Percentiles rank a stretch among this genome's conserved stretches.
Evolutionary conservation across 2,113 vertebrate genomes (phyloP).

Genomic region (Bambusicola thoracicus): DNA sequence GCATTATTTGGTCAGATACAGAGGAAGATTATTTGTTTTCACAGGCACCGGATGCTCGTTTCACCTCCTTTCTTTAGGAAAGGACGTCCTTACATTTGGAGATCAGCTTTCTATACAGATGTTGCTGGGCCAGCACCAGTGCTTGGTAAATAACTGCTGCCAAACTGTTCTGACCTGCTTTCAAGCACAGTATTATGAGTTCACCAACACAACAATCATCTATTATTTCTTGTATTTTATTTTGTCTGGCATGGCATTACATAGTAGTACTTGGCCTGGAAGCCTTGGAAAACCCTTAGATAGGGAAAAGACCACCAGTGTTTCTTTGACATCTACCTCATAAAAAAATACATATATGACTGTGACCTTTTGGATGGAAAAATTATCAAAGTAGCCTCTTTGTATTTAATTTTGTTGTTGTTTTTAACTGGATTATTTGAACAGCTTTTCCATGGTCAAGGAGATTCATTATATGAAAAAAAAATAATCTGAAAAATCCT

Average conservation of each 20-base stretch:
- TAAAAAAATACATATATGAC: not conserved
- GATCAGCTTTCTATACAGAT: not conserved
- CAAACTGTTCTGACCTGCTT: not conserved
- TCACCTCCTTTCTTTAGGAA: not conserved
- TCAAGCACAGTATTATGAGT: not conserved
- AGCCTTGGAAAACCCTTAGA: not conserved
- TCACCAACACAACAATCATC: not conserved
- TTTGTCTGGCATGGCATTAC: not conserved
- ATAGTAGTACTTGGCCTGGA: not conserved
- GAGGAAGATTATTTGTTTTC: not conserved
- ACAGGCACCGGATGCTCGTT: not conserved
- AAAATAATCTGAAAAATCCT: not conserved
- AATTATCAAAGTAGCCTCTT: not conserved
- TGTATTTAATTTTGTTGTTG: not conserved
- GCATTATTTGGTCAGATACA: not conserved
- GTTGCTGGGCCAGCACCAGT: not conserved
- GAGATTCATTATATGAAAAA: not conserved
- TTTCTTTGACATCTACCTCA: not conserved
- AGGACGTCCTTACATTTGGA: not conserved
- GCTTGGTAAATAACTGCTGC: not conserved
- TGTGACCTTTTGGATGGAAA: not conserved
- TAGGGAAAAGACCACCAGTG: not conserved
- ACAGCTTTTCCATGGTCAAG: not conserved
- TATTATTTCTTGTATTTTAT: not conserved
- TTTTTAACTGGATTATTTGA: not conserved